A percentile compares a stretch with the other conserved stretches of the same genome.
These are phyloP conservation scores for Tonatia bakeri DNA, from an alignment of 2,113 vertebrate genomes.

Conservation along the genomic window DNA sequence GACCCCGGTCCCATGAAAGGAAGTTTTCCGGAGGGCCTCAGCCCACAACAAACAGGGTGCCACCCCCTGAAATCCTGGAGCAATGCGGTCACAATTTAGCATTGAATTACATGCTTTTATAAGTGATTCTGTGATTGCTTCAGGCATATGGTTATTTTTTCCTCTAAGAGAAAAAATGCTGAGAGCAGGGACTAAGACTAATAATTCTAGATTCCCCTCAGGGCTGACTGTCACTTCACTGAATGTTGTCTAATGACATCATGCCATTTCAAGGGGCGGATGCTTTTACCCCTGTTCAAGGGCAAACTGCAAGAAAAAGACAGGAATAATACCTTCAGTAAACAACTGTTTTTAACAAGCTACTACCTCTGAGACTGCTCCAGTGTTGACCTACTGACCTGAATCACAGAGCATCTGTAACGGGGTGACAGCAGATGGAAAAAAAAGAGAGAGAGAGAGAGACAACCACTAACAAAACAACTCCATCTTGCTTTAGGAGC, in stretches of 20 bases:
- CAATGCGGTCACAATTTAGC: neutral
- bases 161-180: neutral
- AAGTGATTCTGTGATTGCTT: neutral
- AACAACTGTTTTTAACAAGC: neutral
- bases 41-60: neutral
- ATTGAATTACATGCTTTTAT: neutral
- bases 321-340: neutral
- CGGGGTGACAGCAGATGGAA: neutral
- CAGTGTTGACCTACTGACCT: neutral
- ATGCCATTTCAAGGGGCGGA: neutral
- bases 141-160: neutral
- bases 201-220: neutral
- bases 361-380: neutral
- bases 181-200: neutral
- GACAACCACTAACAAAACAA: neutral
- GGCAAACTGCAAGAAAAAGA: constrained; percentile 7
- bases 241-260: neutral
- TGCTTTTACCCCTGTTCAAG: neutral
- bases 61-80: neutral
- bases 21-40: neutral
- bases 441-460: too few relatives aligned
- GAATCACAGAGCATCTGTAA: neutral
- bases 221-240: neutral
- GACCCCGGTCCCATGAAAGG: neutral
- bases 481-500: neutral